These are phyloP conservation scores for Luperina testacea DNA, from an alignment of 2,888 invertebrate genomes.

Conservation along the genomic window DNA sequence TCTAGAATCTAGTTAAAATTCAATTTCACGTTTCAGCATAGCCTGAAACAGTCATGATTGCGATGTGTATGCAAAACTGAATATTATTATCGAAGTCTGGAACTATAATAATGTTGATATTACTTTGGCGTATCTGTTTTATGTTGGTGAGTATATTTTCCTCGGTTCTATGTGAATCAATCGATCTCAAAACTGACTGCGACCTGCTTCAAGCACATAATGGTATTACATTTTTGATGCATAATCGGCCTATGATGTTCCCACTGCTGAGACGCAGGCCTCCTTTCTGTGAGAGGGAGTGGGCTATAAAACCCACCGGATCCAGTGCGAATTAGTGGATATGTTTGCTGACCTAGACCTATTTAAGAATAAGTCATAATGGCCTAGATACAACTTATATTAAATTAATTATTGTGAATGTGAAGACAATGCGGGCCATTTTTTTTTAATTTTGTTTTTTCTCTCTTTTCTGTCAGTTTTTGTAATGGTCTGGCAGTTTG, in stretches of 20 bases:
- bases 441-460: too few relatives aligned
- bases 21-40: slow-evolving; percentile 48
- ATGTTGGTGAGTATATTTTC: not conserved
- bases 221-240: not conserved
- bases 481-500: too few relatives aligned
- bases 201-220: not conserved
- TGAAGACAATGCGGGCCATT: too few relatives aligned
- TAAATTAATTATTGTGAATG: too few relatives aligned
- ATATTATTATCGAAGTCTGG: slow-evolving; percentile 26
- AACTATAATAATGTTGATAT: slow-evolving; percentile 1
- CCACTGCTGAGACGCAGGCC: too few relatives aligned
- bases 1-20: slow-evolving; percentile 52
- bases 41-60: slow-evolving; percentile 43
- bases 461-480: too few relatives aligned
- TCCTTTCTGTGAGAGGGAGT: too few relatives aligned
- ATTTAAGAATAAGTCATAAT: not conserved
- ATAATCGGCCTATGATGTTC: too few relatives aligned
- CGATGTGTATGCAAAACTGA: slow-evolving; percentile 40
- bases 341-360: not conserved
- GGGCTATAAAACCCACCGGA: too few relatives aligned
- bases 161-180: not conserved
- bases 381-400: too few relatives aligned
- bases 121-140: not conserved
- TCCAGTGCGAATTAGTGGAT: too few relatives aligned
- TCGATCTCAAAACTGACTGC: not conserved